Base-by-base conservation (phyloP, 2,797 vertebrate genomes). In the Hephaestus fuliginosus region DNA sequence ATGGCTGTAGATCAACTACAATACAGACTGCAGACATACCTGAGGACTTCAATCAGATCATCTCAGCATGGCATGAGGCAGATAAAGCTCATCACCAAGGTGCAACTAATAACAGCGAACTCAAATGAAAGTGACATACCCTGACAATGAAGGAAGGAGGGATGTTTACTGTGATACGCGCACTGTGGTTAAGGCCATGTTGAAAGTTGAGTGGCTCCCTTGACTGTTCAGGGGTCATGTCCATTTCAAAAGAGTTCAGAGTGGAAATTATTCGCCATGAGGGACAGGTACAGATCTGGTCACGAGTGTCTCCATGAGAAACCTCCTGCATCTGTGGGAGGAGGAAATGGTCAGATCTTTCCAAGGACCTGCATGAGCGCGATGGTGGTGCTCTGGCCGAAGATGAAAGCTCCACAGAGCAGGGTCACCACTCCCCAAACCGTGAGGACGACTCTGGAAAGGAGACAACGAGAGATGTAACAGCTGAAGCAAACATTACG, bases 381-480 rank as follows among this genome's bases (percentile, higher is more conserved):
- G 0, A 94, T 91, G 30, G 96, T 95, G 15, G 96, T 98, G 79
- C 98, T 98, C 93, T 99, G 98, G 39, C 98, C 98, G 0, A 99
- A 99, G 84, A 99, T 96, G 82, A 97, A 99, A 30, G 96, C 89
- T 1, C 98, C 98, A 0, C 96, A 94, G 28, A 98, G 92, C 65
- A 98, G 89, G 0, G 96, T 97, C 83, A 97, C 77, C 5, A 92
- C 91, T 0, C 97, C 98, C 98, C 98, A 99, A n/a, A 76, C 14
- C 0, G 95, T 92, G 88, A 99, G 88, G 72, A 91, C 70, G 18
- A 94, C 94, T 93, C 98, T 99, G 90, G 46, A 82, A 56, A 18
- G 2, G 25, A 60, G 20, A 48, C 15, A 53, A 33, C 74, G 20
- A 14, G 10, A 25, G 2, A 25, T 61, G 7, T 33, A 6, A 62